phyloP scores from a whole-genome alignment of 1,140 invertebrate genomes.

The Diabrotica virgifera region DNA sequence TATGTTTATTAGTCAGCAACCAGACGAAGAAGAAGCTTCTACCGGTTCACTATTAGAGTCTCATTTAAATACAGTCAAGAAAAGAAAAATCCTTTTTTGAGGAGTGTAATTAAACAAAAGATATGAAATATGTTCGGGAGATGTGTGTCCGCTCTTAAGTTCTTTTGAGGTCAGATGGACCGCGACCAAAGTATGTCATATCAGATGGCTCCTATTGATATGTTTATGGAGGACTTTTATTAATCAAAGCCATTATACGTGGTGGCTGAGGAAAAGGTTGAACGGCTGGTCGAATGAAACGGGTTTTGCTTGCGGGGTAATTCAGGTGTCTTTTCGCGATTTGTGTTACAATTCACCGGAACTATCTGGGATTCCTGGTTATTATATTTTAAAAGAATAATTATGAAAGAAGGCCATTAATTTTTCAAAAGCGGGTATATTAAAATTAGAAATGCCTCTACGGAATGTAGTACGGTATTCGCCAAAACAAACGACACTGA shows the following conservation, averaged over 20 bases:
- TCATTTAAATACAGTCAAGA: slow-evolving; percentile 18
- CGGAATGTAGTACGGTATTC: too few species aligned
- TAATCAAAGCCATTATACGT: not conserved
- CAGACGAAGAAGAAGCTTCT: slow-evolving; percentile 13
- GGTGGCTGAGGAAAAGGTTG: too few species aligned
- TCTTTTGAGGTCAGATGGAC: not conserved
- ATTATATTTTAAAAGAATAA: too few species aligned
- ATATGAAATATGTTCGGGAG: slow-evolving; percentile 12
- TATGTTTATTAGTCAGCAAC: slow-evolving; percentile 27
- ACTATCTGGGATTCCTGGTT: too few species aligned
- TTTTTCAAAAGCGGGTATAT: too few species aligned
- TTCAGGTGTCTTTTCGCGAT: too few species aligned
- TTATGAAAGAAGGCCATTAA: too few species aligned
- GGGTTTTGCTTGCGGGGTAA: too few species aligned
- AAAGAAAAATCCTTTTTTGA: slow-evolving; percentile 13
- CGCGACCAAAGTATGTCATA: not conserved
- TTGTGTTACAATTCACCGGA: too few species aligned
- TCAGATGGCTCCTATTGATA: not conserved
- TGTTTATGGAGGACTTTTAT: not conserved
- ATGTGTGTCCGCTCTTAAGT: slow-evolving; percentile 3
- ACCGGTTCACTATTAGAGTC: slow-evolving; percentile 19
- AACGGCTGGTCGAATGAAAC: too few species aligned
- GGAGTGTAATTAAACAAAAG: slow-evolving; percentile 15
- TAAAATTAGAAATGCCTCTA: too few species aligned
- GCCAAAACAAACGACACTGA: too few species aligned